Evolutionary conservation across 1,140 invertebrate genomes (phyloP), one percentile per base, ranked within the genome.

Genomic region (Drosophila micromelanica): DNA sequence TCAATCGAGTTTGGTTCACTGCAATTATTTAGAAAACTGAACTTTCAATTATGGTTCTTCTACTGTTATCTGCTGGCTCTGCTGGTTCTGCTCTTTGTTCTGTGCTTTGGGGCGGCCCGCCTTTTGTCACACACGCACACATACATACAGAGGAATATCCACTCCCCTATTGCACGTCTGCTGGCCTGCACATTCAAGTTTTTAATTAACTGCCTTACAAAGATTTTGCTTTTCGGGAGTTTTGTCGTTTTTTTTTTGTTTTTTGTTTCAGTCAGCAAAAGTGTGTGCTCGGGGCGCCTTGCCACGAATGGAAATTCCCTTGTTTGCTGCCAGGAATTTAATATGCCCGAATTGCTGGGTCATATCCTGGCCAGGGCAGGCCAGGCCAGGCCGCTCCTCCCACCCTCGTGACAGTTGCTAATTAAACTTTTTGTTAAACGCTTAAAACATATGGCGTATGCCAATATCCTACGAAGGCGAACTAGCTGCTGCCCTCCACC

Each of bases 181-280:
- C 46, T 32, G 37, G 32, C 37, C 70, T 61, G 62, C 74, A 71
- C 82, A 81, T 69, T 87, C 67, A 87, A 86, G 71, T 86, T 86
- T 86, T 86, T 86, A 86, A 86, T 86, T 86, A 86, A 86, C 82
- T 86, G 82, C 78, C 82, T 81, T 75, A 87, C 82, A 87, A 86
- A 86, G 82, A 86, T 87, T 86, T 86, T 51, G 42, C 54, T 71
- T 80, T 74, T 78, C 64, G 54, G 48, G 23, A 57, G 15, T 57
- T 57, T 45, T 13, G 30, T 15, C 48, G 7, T 57, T 20, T 45
- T 32, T 54, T 38, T 46, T 32, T 49, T 27, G 43, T 37, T 59
- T 51, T 63, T 63, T n/a, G n/a, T n/a, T 54, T 43, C 40, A 40
- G 48, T 62, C 59, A 48, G 61, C 67, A 42, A 63, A 73, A 73